Conservation (phyloP, 2,888 invertebrate genomes). For the Lepas anatifera region DNA sequence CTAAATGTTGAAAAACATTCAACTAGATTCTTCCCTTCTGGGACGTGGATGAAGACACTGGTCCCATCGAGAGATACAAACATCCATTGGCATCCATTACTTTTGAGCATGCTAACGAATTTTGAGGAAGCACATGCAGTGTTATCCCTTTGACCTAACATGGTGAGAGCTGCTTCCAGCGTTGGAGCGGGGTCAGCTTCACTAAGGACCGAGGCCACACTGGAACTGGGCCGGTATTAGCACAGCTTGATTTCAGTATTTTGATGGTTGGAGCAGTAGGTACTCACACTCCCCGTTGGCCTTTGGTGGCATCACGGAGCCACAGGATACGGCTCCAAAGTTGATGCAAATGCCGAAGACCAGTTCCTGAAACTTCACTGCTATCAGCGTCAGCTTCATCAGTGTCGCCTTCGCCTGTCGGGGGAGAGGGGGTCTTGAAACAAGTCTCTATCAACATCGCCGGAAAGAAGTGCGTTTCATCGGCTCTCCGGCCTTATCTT, state of each 20-base stretch:
- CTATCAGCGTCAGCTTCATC: not conserved
- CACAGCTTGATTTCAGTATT: not conserved
- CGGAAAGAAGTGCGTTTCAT: no score
- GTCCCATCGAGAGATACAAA: no score
- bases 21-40: no score
- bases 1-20: no score
- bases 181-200: not conserved
- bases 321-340: not conserved
- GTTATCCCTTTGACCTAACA: not conserved
- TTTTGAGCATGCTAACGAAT: not conserved
- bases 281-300: not conserved
- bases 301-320: not conserved
- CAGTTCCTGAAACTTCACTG: not conserved
- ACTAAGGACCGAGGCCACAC: no score
- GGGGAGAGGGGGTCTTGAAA: no score
- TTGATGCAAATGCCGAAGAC: not conserved
- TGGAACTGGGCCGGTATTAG: no score
- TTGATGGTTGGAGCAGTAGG: not conserved
- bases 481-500: no score
- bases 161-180: not conserved
- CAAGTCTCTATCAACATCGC: no score
- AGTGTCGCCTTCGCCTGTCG: not conserved
- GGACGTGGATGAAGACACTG: no score
- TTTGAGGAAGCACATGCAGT: no score
- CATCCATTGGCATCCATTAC: no score